Conservation (phyloP, 2,797 vertebrate species). For the Crocodylus rhombifer region DNA sequence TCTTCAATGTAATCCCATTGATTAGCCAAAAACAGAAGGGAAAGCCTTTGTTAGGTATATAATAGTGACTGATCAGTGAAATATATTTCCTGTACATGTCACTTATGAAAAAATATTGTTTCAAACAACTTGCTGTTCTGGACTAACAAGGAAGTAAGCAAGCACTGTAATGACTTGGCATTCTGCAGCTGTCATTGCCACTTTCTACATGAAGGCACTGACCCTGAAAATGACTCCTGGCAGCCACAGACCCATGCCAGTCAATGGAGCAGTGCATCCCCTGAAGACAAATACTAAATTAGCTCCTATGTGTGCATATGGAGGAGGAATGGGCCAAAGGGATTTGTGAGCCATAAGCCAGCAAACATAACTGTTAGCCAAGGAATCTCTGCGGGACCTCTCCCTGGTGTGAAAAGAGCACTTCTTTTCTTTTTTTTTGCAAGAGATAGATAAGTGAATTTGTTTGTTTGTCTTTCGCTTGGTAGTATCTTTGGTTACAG, state of each 20-base stretch:
- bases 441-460: too few species aligned
- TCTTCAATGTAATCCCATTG: background rate
- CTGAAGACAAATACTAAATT: rapidly evolving
- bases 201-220: background rate
- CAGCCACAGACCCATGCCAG: background rate
- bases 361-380: background rate
- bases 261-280: rapidly evolving
- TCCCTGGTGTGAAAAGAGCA: background rate
- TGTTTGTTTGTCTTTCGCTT: background rate
- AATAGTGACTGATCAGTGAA: background rate
- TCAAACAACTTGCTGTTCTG: background rate
- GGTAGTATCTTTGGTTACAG: background rate
- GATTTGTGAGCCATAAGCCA: background rate
- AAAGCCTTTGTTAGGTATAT: rapidly evolving
- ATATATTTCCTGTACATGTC: background rate
- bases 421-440: too few species aligned
- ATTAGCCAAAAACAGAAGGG: background rate
- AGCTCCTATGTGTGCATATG: rapidly evolving
- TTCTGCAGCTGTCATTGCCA: too few species aligned
- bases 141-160: background rate
- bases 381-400: background rate
- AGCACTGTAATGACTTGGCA: background rate
- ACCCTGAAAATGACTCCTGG: background rate
- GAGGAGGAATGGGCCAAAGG: background rate
- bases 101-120: background rate